Conservation (phyloP, 2,797 vertebrate species). For the Martes flavigula region DNA sequence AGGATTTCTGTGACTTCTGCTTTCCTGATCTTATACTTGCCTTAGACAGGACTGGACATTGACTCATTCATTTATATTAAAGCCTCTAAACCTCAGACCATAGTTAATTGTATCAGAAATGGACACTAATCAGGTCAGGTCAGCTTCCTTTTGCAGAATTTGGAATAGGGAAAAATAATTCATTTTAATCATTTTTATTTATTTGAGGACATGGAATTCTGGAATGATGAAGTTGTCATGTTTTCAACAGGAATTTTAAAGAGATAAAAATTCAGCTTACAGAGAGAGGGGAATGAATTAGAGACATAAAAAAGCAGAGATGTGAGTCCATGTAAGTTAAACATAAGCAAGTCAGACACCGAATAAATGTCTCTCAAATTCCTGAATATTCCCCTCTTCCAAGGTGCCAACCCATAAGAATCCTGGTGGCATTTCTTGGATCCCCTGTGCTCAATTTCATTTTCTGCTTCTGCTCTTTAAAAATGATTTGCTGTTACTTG, state of each 20-base stretch:
- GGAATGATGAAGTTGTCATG: not conserved
- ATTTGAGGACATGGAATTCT: not conserved
- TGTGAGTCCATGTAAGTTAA: not conserved
- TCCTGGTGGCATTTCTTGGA: not conserved
- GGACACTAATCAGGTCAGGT: not conserved
- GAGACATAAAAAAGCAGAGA: not conserved
- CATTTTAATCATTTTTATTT: not conserved
- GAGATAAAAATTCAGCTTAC: not conserved
- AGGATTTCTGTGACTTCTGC: not conserved
- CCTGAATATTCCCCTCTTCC: not conserved
- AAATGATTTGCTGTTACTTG: not conserved
- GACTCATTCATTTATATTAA: not conserved
- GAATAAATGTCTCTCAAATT: not conserved
- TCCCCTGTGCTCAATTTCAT: not conserved
- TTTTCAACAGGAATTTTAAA: not conserved
- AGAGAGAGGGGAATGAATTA: not conserved
- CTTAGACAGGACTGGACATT: not conserved
- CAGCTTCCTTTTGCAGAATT: not conserved
- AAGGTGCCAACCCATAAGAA: fast-evolving
- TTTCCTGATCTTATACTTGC: not conserved
- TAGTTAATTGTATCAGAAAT: not conserved
- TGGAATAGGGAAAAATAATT: not conserved
- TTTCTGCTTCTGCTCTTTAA: not conserved
- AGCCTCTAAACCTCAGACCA: not conserved
- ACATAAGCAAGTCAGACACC: not conserved